Evolutionary conservation across 2,797 vertebrate species (phyloP), one percentile per base, ranked within the genome.

Genomic region (Coccyzus lansbergi): DNA sequence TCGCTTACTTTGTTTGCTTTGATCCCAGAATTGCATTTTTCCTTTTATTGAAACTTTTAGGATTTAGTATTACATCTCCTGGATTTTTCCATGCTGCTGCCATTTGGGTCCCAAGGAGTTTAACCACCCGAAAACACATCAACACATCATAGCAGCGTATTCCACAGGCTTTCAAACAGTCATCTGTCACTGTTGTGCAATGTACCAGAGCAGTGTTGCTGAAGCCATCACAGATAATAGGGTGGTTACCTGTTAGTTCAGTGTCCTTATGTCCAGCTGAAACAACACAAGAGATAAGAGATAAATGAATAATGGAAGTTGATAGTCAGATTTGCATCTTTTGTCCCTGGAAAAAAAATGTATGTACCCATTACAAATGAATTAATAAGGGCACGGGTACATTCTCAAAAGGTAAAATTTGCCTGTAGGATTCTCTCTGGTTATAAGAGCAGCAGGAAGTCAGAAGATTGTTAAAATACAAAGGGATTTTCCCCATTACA

Each of bases 381-480:
- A 85, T 25, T 22, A n/a, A 16, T 64, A 92, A 76, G 58, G 2
- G 5, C 55, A 82, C 15, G 38, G 40, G n/a, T 71, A 63, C 31
- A 60, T 91, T 85, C 29, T 88, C 62, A 85, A 9, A 11, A 44
- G 31, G 62, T 51, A 74, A 88, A 94, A 88, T 80, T 19, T 59
- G 20, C 34, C 62, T 82, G 22, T 85, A 29, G 7, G 24, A 69
- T 75, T 68, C 38, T 78, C 64, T 58, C 21, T 75, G 40, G n/a
- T 83, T 78, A 36, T 18, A 91, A 86, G 58, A 85, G 25, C 38
- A 52, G 40, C 40, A 93, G 88, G 31, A 90, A 94, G 56, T 33
- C 56, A 63, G 28, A 90, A 90, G 44, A 53, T 34, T 80, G 68
- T 68, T 83, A 68, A 92, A 91, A 92, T 65, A 88, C 58, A 96